Base-by-base conservation (phyloP, 2,888 invertebrate genomes). In the Nasonia oneida region DNA sequence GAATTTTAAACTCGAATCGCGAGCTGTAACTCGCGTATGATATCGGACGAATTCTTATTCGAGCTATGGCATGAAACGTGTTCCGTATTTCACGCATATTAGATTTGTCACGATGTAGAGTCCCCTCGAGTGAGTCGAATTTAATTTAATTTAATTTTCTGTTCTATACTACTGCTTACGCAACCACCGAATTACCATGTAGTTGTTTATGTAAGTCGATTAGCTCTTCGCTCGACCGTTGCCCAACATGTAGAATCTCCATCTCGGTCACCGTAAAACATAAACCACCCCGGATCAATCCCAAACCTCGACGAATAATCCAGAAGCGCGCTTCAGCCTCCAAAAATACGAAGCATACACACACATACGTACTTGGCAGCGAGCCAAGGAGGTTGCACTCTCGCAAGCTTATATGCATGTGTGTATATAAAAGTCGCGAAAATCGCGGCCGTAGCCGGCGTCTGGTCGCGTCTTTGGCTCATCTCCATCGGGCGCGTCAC, bases 61-160 rank as follows among this genome's bases (percentile, higher is more conserved):
- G 23, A 47, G 10, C 29, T 29, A 29, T 29, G n/a, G 61, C 37
- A 33, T 33, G 64, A 74, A 74, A 74, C 64, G n/a, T 79, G 78
- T 79, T 33, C 79, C 83, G 83, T 83, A 77, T 84, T 79, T 84
- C 64, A 50, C 23, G 79, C 64, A 74, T 79, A 84, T 84, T 84
- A 79, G 78, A 79, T 79, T 79, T 79, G 71, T 64, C 71, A 76
- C 23, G 67, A 39, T n/a, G 29, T 29, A 39, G 4, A 70, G 53
- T 23, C 81, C 80, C 47, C 37, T 5, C 23, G n/a, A 12, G 39
- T 5, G 61, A 61, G 53, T 3, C 53, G 53, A 29, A 29, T 29
- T 29, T 29, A 29, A 29, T 29, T 23, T 23, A 23, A 23, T n/a
- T 61, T 8, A n/a, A n/a, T 4, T n/a, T 61, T n/a, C 1, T 61